Conservation (phyloP, 1,140 invertebrate genomes). For the Bilobella aurantiaca region DNA sequence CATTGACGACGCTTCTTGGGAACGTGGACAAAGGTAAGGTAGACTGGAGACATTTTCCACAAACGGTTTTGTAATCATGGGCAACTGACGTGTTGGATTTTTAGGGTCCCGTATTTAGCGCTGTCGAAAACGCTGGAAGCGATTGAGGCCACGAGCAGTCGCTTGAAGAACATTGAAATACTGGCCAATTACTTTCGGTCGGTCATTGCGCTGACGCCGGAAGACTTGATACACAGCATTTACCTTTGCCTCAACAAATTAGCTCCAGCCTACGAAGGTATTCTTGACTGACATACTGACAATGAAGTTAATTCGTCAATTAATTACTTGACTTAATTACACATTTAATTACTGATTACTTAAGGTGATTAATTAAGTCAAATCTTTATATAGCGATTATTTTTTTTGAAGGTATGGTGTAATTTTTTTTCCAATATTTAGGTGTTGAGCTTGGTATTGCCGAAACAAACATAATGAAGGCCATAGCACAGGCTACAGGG, state of each 20-base stretch:
- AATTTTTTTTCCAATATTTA: constrained; percentile 30
- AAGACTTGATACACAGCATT: constrained; percentile 78
- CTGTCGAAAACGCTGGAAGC: constrained; percentile 78
- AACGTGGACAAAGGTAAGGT: constrained; percentile 58
- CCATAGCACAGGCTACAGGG: constrained; percentile 85
- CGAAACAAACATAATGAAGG: constrained; percentile 86
- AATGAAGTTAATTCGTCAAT: not conserved
- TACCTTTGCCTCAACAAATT: constrained; percentile 93
- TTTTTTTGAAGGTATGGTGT: no score
- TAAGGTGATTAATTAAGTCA: no score
- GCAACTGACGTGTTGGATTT: constrained; percentile 34
- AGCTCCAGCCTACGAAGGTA: constrained; percentile 83
- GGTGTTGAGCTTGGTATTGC: constrained; percentile 81
- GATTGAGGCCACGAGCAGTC: constrained; percentile 77
- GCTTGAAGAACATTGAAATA: constrained; percentile 90
- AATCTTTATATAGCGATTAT: no score
- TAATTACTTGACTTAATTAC: no score
- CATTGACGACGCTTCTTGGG: constrained; percentile 81
- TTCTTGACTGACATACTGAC: constrained; percentile 36
- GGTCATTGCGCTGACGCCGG: constrained; percentile 72
- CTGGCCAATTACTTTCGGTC: constrained; percentile 89
- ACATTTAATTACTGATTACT: no score
- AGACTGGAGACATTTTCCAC: no score
- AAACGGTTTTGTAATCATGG: constrained; percentile 3
- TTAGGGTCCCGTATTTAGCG: constrained; percentile 82